Evolutionary conservation across 2,888 invertebrate species (phyloP).

Genomic region (Synanthedon vespiformis): DNA sequence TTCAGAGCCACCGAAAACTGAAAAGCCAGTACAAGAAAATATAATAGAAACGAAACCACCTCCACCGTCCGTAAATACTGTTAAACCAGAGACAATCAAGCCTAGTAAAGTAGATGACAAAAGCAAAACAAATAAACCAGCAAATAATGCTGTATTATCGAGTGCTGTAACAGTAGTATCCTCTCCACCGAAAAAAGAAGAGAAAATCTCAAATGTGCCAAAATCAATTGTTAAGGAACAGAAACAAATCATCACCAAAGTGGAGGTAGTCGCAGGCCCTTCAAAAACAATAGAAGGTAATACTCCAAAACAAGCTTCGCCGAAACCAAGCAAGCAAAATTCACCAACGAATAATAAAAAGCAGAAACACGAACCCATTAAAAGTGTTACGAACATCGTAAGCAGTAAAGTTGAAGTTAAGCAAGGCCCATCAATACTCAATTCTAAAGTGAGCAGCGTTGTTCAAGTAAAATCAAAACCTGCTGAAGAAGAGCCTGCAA

Average conservation of each 20-base stretch:
- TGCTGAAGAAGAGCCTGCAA: conserved; percentile 68
- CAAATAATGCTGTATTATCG: conserved; percentile 38
- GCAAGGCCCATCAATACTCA: conserved; percentile 42
- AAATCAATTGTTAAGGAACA: conserved; percentile 60
- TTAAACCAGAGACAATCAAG: conserved; percentile 55
- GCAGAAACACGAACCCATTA: conserved; percentile 36
- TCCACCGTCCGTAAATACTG: conserved; percentile 39
- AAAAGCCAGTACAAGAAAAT: conserved; percentile 54
- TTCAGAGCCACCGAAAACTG: conserved; percentile 58
- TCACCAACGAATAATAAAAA: conserved; percentile 27
- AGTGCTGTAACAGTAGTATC: conserved; percentile 52
- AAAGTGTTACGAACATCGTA: conserved; percentile 48
- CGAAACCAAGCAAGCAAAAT: conserved; percentile 37
- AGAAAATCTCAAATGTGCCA: conserved; percentile 43
- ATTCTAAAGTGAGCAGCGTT: conserved; percentile 64
- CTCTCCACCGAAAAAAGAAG: conserved; percentile 57
- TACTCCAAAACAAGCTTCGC: conserved; percentile 30
- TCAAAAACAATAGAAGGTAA: conserved; percentile 55
- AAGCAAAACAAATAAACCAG: conserved; percentile 47
- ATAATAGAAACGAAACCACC: conserved; percentile 63
- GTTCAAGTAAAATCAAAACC: conserved; percentile 65
- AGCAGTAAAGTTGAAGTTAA: conserved; percentile 65
- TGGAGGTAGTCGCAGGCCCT: conserved; percentile 69
- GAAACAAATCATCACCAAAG: conserved; percentile 61
- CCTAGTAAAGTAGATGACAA: conserved; percentile 56